Evolutionary conservation across 2,113 vertebrate genomes (phyloP), one percentile per base, ranked within the genome.

Genomic region (Nerophis lumbriciformis): DNA sequence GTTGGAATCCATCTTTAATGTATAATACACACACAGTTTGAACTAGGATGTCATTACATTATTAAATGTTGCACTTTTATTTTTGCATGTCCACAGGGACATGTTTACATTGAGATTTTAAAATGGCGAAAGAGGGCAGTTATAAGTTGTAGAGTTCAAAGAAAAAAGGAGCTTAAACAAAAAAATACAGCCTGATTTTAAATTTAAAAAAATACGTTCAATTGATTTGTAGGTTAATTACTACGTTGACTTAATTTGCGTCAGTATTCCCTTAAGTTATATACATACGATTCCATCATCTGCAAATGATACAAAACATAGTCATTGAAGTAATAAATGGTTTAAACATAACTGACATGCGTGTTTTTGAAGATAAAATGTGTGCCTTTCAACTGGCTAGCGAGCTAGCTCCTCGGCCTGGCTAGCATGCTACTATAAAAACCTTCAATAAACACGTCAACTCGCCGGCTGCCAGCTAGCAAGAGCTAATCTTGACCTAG

Each of bases 381-480:
- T 11, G 11, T 44, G 12, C 13, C 35, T 35, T 15, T 35, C 53
- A n/a, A 8, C 21, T 35, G 21, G 42, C 42, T 45, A 45, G 11
- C 42, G 3, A 16, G 37, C 53, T 56, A 44, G 38, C 55, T 39
- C 8, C 3, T 57, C 10, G 55, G 55, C 55, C 55, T 57, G 14
- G 50, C 5, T 57, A n/a, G 50, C 5, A 8, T 39, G 53, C 52
- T 36, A 47, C 59, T 21, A 72, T 64, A 48, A 72, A 67, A 53
- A 56, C 52, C 66, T 42, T 42, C 57, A 67, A 63, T 67, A 76
- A 77, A 79, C 59, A 73, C 52, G 69, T 70, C 61, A 37, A 49
- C 67, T 69, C 49, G 48, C 77, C 75, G 75, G 74, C 65, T 79
- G 62, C 55, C 75, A 61, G 72, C 65, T 87, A 83, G 82, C 86